Evolutionary conservation across 2,888 invertebrate genomes (phyloP).

Genomic region (Andrena praecox): DNA sequence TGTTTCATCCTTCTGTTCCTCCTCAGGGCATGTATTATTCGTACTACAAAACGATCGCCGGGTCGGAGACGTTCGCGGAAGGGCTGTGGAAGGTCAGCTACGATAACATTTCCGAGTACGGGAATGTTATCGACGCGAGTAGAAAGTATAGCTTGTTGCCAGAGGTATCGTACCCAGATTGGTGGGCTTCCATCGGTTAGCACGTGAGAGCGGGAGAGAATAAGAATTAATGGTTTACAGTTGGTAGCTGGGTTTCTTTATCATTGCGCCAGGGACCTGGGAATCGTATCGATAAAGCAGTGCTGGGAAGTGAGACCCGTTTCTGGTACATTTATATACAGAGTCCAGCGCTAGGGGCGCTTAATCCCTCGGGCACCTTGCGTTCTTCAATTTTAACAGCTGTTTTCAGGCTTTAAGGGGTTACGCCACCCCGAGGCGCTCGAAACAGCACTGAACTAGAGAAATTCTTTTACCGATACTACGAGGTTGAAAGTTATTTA

Average conservation of each 20-base stretch:
- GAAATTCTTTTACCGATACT: no score
- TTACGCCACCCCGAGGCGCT: no score
- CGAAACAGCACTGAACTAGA: no score
- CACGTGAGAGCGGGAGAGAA: not conserved
- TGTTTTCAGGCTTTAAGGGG: no score
- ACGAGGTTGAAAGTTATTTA: no score
- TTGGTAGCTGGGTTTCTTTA: conserved; percentile 85
- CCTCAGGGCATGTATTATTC: conserved; percentile 93
- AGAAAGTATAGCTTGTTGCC: conserved; percentile 94
- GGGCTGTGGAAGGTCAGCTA: conserved; percentile 89
- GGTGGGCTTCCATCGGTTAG: not conserved
- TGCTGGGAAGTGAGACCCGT: conserved; percentile 84
- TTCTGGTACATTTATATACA: conserved; percentile 9
- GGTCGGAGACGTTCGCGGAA: conserved; percentile 87
- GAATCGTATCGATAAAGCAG: conserved; percentile 74
- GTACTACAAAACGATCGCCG: conserved; percentile 93
- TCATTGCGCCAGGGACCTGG: conserved; percentile 84
- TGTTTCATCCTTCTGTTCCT: conserved; percentile 31
- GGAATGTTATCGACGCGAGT: conserved; percentile 92
- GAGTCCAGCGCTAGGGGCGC: not conserved
- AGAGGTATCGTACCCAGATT: conserved; percentile 87
- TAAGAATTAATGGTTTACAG: conserved; percentile 70
- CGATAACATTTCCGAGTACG: conserved; percentile 93
- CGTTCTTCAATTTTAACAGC: no score
- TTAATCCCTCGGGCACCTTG: not conserved